These are phyloP conservation scores for Drosophila paracracens DNA, from an alignment of 2,888 invertebrate species.

Conservation along the genomic window DNA sequence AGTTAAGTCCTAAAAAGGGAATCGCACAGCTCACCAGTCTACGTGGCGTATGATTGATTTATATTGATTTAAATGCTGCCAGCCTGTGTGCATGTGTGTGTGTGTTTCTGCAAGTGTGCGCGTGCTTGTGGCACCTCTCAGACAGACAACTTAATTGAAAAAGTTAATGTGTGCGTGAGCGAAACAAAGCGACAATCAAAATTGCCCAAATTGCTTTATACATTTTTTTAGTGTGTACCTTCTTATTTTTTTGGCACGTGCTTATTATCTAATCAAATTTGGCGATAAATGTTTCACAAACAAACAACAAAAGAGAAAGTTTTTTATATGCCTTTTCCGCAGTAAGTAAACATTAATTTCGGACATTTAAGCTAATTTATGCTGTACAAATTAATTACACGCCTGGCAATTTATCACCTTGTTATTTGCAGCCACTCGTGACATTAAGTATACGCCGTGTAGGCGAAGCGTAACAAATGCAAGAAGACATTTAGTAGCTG, in stretches of 20 bases:
- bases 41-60: slow-evolving; percentile 71
- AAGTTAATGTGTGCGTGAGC: slow-evolving; percentile 68
- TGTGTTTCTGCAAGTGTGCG: slow-evolving; percentile 3
- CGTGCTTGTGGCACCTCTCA: slow-evolving; percentile 34
- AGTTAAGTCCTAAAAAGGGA: slow-evolving; percentile 7
- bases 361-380: slow-evolving; percentile 60
- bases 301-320: slow-evolving; percentile 7
- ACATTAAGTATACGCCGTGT: slow-evolving; percentile 61
- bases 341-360: slow-evolving; percentile 67
- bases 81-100: slow-evolving; percentile 6
- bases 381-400: slow-evolving; percentile 73
- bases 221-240: slow-evolving; percentile 2
- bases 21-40: slow-evolving; percentile 20
- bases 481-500: slow-evolving; percentile 63
- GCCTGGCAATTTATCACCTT: slow-evolving; percentile 68
- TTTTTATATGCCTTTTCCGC: slow-evolving; percentile 17
- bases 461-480: slow-evolving; percentile 62
- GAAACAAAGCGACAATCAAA: slow-evolving; percentile 40
- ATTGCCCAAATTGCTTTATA: slow-evolving; percentile 46
- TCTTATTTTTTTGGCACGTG: slow-evolving; percentile 29
- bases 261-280: slow-evolving; percentile 54
- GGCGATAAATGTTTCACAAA: slow-evolving; percentile 39
- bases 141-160: slow-evolving; percentile 77
- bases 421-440: slow-evolving; percentile 46
- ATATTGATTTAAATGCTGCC: slow-evolving; percentile 66